phyloP scores from a whole-genome alignment of 2,888 invertebrate genomes.

The Craniophora ligustri region DNA sequence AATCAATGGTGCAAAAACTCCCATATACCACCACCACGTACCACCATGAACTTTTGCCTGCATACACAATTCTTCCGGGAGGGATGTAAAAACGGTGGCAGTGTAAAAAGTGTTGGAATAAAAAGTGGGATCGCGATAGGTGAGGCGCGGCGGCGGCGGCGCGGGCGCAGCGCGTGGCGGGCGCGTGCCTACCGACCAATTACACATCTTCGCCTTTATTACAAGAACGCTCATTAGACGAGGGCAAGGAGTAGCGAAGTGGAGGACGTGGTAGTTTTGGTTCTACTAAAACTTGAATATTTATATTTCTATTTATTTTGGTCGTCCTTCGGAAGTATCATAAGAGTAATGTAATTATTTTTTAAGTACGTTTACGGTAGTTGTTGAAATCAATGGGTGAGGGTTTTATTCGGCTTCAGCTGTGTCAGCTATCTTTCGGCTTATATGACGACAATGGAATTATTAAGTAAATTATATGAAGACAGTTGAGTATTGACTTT shows the following conservation, averaged over 20 bases:
- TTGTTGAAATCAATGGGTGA: too few species aligned
- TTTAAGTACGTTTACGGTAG: too few species aligned
- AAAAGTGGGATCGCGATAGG: slow-evolving; percentile 57
- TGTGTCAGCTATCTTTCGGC: too few species aligned
- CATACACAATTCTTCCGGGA: slow-evolving; percentile 46
- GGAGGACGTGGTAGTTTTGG: slow-evolving; percentile 34
- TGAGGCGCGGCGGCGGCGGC: slow-evolving; percentile 55
- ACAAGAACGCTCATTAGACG: slow-evolving; percentile 82
- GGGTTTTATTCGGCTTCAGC: too few species aligned
- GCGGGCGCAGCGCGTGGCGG: slow-evolving; percentile 76
- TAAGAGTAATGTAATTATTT: too few species aligned
- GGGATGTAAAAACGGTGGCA: slow-evolving; percentile 29
- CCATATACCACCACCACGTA: not conserved
- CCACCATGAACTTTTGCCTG: slow-evolving; percentile 48
- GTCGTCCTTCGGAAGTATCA: not conserved
- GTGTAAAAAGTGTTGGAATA: slow-evolving; percentile 32
- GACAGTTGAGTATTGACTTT: too few species aligned
- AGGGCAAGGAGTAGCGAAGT: slow-evolving; percentile 24
- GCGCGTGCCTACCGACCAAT: slow-evolving; percentile 82
- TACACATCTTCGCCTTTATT: slow-evolving; percentile 84
- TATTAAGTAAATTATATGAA: too few species aligned
- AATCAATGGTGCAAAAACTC: slow-evolving; percentile 34
- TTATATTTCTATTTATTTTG: not conserved
- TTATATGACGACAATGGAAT: too few species aligned
- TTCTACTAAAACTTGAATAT: too few species aligned